These are phyloP conservation scores for Polymixis flavicincta DNA, from an alignment of 2,888 invertebrate genomes.

Conservation along the genomic window DNA sequence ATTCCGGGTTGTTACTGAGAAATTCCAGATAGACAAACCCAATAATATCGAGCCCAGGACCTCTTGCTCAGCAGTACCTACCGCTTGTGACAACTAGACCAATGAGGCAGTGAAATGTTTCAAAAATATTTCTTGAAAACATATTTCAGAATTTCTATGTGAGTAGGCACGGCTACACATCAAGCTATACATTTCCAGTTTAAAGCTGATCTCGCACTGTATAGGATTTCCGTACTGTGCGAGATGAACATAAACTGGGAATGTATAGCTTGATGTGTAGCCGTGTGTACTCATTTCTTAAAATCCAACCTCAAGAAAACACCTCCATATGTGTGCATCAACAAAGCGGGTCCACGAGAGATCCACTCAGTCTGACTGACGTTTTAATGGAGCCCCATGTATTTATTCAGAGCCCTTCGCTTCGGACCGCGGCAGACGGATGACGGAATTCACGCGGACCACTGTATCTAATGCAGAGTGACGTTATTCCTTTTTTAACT, in stretches of 20 bases:
- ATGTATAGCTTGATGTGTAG: too few species aligned
- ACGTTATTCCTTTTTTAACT: conserved; percentile 38
- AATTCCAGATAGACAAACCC: not conserved
- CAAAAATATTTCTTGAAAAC: not conserved
- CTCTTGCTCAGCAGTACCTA: not conserved
- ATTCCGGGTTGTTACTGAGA: not conserved
- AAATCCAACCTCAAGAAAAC: conserved; percentile 31
- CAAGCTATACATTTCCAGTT: too few species aligned
- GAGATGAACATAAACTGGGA: too few species aligned
- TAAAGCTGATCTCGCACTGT: too few species aligned
- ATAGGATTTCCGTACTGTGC: too few species aligned
- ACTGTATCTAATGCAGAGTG: conserved; percentile 45
- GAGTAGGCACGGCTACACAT: not conserved
- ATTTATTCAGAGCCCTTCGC: conserved; percentile 72
- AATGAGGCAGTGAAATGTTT: not conserved
- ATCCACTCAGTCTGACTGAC: conserved; percentile 73
- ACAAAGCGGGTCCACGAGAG: conserved; percentile 54
- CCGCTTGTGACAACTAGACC: not conserved
- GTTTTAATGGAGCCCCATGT: conserved; percentile 78
- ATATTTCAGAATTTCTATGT: not conserved
- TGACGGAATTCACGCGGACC: conserved; percentile 45
- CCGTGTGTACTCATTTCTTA: conserved; percentile 1
- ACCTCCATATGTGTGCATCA: conserved; percentile 37
- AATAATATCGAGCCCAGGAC: not conserved
- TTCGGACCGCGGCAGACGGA: conserved; percentile 45